Conservation (phyloP, 2,888 invertebrate genomes). For the Caenorhabditis sp. region DNA sequence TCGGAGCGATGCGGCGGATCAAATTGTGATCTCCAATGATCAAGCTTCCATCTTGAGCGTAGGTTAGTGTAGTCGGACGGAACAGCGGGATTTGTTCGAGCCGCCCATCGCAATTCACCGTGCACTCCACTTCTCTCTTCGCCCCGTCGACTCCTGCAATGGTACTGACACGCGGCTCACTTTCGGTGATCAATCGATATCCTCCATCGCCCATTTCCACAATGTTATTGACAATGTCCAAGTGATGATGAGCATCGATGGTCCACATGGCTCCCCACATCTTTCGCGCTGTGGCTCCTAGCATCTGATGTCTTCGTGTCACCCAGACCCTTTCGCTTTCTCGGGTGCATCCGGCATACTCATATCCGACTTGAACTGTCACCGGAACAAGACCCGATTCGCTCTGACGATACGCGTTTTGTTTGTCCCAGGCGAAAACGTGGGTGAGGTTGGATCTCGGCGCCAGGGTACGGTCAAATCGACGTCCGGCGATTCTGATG, state of each 20-base stretch:
- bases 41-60: constrained; percentile 90
- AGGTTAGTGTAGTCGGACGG: constrained; percentile 91
- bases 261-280: constrained; percentile 89
- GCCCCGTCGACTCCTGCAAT: constrained; percentile 58
- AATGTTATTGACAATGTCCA: constrained; percentile 97
- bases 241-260: constrained; percentile 97
- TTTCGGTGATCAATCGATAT: constrained; percentile 86
- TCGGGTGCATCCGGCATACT: constrained; percentile 95
- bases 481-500: constrained; percentile 86
- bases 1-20: constrained; percentile 87
- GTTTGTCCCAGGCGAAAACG: constrained; percentile 97
- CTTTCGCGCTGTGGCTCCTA: constrained; percentile 61
- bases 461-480: constrained; percentile 54
- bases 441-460: constrained; percentile 89
- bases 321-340: constrained; percentile 92
- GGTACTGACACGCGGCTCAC: constrained; percentile 46
- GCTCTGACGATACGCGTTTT: constrained; percentile 97
- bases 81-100: constrained; percentile 85
- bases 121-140: constrained; percentile 64
- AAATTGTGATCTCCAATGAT: constrained; percentile 86
- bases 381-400: constrained; percentile 89
- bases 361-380: constrained; percentile 87
- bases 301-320: constrained; percentile 92
- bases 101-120: constrained; percentile 24
- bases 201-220: constrained; percentile 98